phyloP scores from a whole-genome alignment of 53 echinoderm and acorn worm species.

The Holothuria leucospilota region DNA sequence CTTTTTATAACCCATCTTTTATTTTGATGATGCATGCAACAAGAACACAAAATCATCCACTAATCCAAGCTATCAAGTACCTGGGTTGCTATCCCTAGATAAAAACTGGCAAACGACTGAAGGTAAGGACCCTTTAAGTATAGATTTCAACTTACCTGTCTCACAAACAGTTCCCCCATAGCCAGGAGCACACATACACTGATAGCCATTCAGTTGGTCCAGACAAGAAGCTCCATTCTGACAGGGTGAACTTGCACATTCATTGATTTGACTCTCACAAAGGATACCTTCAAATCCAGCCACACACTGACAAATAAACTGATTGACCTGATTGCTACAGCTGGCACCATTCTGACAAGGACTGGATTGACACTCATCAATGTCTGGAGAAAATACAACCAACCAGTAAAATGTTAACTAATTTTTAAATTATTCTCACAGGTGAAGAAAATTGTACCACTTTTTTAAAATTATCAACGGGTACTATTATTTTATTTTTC shows the following conservation, averaged over 20 bases:
- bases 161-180: slow-evolving; percentile 63
- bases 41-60: too few species aligned
- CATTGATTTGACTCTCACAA: slow-evolving; percentile 69
- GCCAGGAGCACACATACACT: slow-evolving; percentile 62
- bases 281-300: slow-evolving; percentile 47
- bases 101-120: too few species aligned
- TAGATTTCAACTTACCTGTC: slow-evolving; percentile 58
- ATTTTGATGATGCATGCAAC: too few species aligned
- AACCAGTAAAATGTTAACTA: neutral
- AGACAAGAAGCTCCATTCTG: slow-evolving; percentile 64
- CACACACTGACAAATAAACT: slow-evolving; percentile 56
- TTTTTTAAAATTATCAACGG: too few species aligned
- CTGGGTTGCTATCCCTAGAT: too few species aligned
- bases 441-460: too few species aligned
- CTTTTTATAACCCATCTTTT: too few species aligned
- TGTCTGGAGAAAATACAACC: slow-evolving; percentile 32
- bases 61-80: too few species aligned
- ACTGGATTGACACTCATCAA: slow-evolving; percentile 56
- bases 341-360: slow-evolving; percentile 62
- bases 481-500: too few species aligned
- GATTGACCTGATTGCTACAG: slow-evolving; percentile 48
- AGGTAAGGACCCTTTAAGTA: too few species aligned
- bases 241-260: slow-evolving; percentile 75
- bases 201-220: slow-evolving; percentile 54
- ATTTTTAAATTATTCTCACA: too few species aligned